Base-by-base conservation (phyloP, 2,113 vertebrate genomes). In the Mugil cephalus region DNA sequence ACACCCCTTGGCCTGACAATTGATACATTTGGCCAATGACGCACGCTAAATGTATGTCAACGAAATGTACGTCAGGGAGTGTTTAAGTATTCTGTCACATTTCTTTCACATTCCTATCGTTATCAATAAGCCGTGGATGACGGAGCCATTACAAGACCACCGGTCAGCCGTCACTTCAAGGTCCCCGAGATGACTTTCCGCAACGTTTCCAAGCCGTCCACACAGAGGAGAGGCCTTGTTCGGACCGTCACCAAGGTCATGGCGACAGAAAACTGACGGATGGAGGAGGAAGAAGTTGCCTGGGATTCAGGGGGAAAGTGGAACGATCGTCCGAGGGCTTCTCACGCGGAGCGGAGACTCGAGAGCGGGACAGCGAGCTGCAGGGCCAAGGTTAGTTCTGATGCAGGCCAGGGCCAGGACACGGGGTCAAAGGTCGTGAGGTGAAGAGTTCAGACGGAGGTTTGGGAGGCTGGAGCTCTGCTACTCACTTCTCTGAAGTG, bases 191-290 rank as follows among this genome's bases (percentile, higher is more conserved):
- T 48, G 19, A 59, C 13, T 8, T 9, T 68, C 10, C 67, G 30
- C 34, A 6, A 2, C 54, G 53, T 52, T 61, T 50, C 48, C 42
- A 14, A 34, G 39, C 15, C 34, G 8, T 35, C 14, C 55, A 7
- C 46, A 19, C 55, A 68, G 43, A 39, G 48, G 30, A 38, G 11
- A 21, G 63, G 68, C 67, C 56, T 80, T 50, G 42, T 45, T 51
- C 36, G 54, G 62, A 79, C 72, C 77, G 77, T 65, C 72, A 72
- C 76, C n/a, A 19, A 48, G 45, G 6, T 11, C 19, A 61, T 34
- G 61, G 36, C 8, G 43, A 58, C 55, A 74, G 36, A 36, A 43
- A 63, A 69, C 18, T 74, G 65, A 75, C 34, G 46, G 72, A 84
- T 68, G 56, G 61, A 48, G 51, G 34, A 1, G 30, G 40, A 46